Conservation (phyloP, 1,140 invertebrate genomes). For the Drosophila truncata region DNA sequence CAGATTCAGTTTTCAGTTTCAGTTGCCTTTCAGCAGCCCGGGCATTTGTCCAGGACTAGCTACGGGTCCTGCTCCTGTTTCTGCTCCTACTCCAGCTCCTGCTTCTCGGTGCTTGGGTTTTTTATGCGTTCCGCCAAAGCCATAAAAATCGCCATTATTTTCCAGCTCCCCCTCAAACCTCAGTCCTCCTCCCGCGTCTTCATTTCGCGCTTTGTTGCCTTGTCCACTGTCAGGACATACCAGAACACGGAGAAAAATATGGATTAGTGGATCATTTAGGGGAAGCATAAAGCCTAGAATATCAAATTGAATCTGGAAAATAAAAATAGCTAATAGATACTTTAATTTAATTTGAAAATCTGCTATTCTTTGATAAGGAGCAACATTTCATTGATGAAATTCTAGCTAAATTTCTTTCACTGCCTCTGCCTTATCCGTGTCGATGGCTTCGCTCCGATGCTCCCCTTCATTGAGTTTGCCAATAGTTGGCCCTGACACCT, state of each 20-base stretch:
- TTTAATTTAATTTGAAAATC: neutral
- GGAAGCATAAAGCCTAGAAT: neutral
- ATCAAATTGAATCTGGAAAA: neutral
- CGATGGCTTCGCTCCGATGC: conserved; percentile 22
- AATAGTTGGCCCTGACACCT: conserved; percentile 41
- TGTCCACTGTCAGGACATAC: conserved; percentile 40
- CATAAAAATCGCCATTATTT: conserved; percentile 75
- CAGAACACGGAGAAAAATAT: conserved; percentile 10
- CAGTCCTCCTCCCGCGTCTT: conserved; percentile 15
- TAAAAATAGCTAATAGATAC: no score
- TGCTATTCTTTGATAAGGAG: no score
- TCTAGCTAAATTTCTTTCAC: neutral
- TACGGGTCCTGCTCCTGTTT: conserved; percentile 1
- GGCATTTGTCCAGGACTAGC: conserved; percentile 40
- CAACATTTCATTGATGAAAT: no score
- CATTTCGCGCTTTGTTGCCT: conserved; percentile 60
- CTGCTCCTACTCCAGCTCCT: conserved; percentile 16
- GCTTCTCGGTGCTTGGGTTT: conserved; percentile 38
- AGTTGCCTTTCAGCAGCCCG: conserved; percentile 56
- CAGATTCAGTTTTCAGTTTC: conserved; percentile 48
- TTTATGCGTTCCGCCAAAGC: conserved; percentile 72
- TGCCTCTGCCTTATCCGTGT: conserved; percentile 26
- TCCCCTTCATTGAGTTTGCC: conserved; percentile 49
- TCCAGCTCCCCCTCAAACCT: conserved; percentile 46
- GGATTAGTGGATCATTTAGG: neutral